Conservation (phyloP, 2,797 vertebrate species). For the Anguilla megastoma region DNA sequence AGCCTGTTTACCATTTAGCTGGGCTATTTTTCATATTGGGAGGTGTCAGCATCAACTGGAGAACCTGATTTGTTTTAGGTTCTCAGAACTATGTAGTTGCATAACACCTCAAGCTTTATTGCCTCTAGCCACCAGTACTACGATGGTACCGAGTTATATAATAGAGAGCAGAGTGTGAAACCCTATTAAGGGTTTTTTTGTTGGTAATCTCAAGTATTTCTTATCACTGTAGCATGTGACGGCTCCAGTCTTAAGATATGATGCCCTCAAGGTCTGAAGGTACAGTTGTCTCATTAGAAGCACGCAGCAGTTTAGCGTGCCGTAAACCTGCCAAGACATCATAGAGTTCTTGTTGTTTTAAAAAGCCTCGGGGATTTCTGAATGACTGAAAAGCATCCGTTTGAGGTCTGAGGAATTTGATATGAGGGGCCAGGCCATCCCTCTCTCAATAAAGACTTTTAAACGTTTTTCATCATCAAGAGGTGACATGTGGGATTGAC, state of each 20-base stretch:
- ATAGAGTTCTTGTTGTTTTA: constrained; percentile 2
- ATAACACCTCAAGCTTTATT: constrained; percentile 4
- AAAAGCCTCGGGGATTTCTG: not conserved
- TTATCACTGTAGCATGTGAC: constrained; percentile 39
- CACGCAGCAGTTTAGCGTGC: not conserved
- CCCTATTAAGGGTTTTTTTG: constrained; percentile 7
- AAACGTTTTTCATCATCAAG: not conserved
- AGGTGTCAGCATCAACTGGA: not conserved
- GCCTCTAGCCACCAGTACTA: constrained; percentile 9
- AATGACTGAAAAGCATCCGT: not conserved
- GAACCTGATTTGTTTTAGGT: not conserved
- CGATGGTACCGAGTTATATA: constrained; percentile 37
- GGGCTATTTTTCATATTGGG: not conserved
- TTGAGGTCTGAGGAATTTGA: not conserved
- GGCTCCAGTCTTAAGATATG: constrained; percentile 36
- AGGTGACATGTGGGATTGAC: not conserved
- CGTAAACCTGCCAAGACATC: not conserved
- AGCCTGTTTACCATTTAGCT: not conserved
- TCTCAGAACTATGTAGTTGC: not conserved
- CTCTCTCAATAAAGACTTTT: not conserved
- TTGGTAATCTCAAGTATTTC: constrained; percentile 27
- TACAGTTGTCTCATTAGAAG: constrained; percentile 21
- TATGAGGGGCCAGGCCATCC: not conserved
- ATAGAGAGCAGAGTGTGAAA: constrained; percentile 22
- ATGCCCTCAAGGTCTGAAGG: constrained; percentile 31